phyloP scores from a whole-genome alignment of 1,140 invertebrate genomes.

The Zaprionus camerounensis region DNA sequence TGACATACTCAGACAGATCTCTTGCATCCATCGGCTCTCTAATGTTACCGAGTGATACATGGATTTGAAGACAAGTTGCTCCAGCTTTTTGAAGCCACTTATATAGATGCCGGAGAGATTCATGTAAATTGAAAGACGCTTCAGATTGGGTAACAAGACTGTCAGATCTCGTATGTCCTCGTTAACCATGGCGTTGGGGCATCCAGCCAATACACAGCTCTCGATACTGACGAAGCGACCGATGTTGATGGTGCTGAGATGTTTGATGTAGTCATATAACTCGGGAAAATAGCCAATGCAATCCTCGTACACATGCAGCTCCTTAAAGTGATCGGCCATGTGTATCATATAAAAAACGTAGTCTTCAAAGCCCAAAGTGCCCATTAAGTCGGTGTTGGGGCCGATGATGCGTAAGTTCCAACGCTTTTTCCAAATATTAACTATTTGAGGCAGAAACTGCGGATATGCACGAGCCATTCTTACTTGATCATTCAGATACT shows the following conservation, averaged over 20 bases:
- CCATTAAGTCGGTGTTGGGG: constrained; percentile 58
- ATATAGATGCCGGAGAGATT: constrained; percentile 61
- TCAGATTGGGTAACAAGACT: constrained; percentile 60
- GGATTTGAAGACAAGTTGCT: constrained; percentile 66
- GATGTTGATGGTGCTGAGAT: constrained; percentile 65
- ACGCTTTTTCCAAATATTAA: constrained; percentile 56
- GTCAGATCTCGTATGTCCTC: constrained; percentile 63
- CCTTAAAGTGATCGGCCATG: constrained; percentile 58
- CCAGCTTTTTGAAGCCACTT: constrained; percentile 55
- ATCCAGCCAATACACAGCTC: constrained; percentile 54
- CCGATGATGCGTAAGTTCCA: constrained; percentile 52
- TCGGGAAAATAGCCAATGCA: constrained; percentile 62
- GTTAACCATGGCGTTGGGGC: constrained; percentile 57
- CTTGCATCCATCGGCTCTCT: constrained; percentile 62
- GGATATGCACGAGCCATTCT: constrained; percentile 73
- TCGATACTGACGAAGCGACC: constrained; percentile 48
- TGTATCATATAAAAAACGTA: constrained; percentile 72
- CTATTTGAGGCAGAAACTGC: constrained; percentile 56
- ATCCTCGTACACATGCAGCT: constrained; percentile 67
- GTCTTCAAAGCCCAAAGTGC: constrained; percentile 63
- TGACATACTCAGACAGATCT: constrained; percentile 61
- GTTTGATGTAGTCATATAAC: constrained; percentile 68
- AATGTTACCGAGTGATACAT: constrained; percentile 67
- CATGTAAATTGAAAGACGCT: constrained; percentile 65
- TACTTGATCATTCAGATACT: constrained; percentile 62